Evolutionary conservation across 2,888 invertebrate genomes (phyloP).

Genomic region (Tuberolachnus salignus): DNA sequence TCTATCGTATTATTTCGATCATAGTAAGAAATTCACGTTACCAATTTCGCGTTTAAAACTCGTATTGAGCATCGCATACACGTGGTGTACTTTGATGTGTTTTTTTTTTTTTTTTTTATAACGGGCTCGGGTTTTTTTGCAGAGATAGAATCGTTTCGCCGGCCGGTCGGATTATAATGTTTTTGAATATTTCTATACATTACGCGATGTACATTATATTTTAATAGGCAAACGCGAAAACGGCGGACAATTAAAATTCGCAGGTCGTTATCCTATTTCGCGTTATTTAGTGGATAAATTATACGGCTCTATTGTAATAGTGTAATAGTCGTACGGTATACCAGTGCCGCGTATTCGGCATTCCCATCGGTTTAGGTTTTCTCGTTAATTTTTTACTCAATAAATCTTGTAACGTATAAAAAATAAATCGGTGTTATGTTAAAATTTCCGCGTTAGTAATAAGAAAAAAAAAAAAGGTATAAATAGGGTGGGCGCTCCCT

Average conservation of each 20-base stretch:
- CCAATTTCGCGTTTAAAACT: background rate
- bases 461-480: too few species aligned
- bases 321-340: too few species aligned
- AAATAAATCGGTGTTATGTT: too few species aligned
- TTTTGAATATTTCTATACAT: conserved; percentile 1
- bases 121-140: background rate
- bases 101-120: conserved; percentile 1
- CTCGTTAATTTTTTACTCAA: too few species aligned
- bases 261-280: conserved; percentile 28
- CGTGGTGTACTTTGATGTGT: background rate
- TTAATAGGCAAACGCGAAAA: background rate
- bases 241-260: conserved; percentile 31
- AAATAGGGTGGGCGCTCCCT: too few species aligned
- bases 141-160: background rate
- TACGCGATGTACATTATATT: conserved; percentile 2
- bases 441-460: too few species aligned
- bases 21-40: too few species aligned
- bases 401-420: too few species aligned
- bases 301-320: too few species aligned
- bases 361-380: too few species aligned
- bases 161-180: background rate
- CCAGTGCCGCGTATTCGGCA: too few species aligned
- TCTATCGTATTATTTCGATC: background rate
- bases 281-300: too few species aligned
- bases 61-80: background rate